These are phyloP conservation scores for Sebastes kiyomatsui DNA, from an alignment of 2,797 vertebrate genomes.

Conservation along the genomic window DNA sequence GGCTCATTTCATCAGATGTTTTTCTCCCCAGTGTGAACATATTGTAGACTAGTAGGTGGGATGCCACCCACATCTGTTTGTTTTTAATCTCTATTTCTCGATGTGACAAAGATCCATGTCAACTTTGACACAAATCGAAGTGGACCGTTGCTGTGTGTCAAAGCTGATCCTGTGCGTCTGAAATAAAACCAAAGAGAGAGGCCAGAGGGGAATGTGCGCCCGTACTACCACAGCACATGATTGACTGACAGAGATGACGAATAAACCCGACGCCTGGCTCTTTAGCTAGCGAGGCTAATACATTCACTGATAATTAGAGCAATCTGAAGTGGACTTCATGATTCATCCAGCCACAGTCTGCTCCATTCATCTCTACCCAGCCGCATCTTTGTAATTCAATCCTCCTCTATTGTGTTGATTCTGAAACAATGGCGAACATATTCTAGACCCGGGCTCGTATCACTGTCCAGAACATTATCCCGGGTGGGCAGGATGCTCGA, in stretches of 20 bases:
- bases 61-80: too few species aligned
- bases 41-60: too few species aligned
- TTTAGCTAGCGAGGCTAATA: constrained; percentile 53
- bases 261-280: constrained; percentile 21
- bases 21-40: background rate
- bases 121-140: background rate
- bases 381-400: constrained; percentile 74
- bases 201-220: background rate
- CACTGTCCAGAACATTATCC: constrained; percentile 54
- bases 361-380: constrained; percentile 67
- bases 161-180: background rate
- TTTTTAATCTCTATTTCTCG: background rate
- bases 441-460: constrained; percentile 54
- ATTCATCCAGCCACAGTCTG: constrained; percentile 58
- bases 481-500: constrained; percentile 31
- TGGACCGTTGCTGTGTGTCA: background rate
- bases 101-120: background rate
- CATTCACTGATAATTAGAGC: constrained; percentile 74
- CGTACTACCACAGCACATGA: background rate
- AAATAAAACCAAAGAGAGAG: constrained; percentile 18
- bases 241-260: constrained; percentile 21
- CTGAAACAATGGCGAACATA: constrained; percentile 65
- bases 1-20: constrained; percentile 5
- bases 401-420: constrained; percentile 59
- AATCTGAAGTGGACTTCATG: constrained; percentile 73